These are phyloP conservation scores for Nephrocerus scutellatus DNA, from an alignment of 2,888 invertebrate species.

Conservation along the genomic window DNA sequence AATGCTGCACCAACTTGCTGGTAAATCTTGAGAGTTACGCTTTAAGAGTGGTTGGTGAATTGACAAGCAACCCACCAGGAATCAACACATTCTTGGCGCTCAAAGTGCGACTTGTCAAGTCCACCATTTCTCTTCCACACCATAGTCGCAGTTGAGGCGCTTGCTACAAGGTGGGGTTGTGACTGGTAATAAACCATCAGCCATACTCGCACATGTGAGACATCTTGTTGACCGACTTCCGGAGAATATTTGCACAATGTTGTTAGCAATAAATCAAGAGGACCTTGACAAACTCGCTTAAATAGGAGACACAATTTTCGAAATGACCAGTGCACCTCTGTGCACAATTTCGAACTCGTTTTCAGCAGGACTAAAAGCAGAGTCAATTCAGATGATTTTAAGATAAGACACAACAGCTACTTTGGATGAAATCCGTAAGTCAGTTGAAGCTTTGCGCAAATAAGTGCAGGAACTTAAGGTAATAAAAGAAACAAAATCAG, in stretches of 20 bases:
- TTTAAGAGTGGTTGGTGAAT: too few species aligned
- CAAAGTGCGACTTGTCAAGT: too few species aligned
- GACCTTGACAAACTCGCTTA: constrained; percentile 6
- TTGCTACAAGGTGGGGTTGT: constrained; percentile 5
- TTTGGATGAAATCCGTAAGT: too few species aligned
- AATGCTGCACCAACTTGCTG: constrained; percentile 5
- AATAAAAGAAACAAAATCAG: too few species aligned
- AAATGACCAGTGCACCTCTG: constrained; percentile 1
- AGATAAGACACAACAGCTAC: too few species aligned
- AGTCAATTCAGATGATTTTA: too few species aligned
- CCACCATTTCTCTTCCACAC: too few species aligned
- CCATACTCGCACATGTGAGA: too few species aligned
- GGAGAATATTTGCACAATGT: too few species aligned
- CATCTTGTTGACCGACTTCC: constrained; percentile 8
- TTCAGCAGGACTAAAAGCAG: too few species aligned
- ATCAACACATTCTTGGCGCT: constrained; percentile 6
- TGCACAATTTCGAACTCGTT: constrained; percentile 4
- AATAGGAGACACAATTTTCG: constrained; percentile 6
- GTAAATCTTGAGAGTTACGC: too few species aligned
- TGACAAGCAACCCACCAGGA: constrained; percentile 3
- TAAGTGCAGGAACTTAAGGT: neutral
- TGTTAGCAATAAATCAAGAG: constrained; percentile 2
- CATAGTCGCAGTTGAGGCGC: too few species aligned
- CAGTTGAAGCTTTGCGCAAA: constrained; percentile 1
- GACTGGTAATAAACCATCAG: constrained; percentile 5